A percentile compares a stretch with the other conserved stretches of the same genome.
Evolutionary conservation across 2,797 vertebrate genomes (phyloP).

Genomic region (Anguilla pacifica): DNA sequence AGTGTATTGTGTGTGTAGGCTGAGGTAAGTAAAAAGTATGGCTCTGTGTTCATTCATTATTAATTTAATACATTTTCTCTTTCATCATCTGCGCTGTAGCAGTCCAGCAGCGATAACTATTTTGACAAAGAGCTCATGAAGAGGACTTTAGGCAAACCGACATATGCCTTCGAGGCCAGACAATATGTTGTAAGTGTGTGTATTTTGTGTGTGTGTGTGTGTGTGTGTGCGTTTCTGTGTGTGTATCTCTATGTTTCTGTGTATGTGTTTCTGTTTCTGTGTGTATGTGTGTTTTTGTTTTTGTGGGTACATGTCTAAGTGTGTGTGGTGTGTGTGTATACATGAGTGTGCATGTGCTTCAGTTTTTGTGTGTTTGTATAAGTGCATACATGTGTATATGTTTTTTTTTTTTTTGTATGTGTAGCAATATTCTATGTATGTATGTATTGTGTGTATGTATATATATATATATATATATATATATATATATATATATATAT

Average conservation of each 20-base stretch:
- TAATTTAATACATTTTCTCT: slow-evolving; percentile 65
- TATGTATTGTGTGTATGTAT: too few species aligned
- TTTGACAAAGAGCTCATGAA: slow-evolving; percentile 97
- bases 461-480: too few species aligned
- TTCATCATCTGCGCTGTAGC: slow-evolving; percentile 80
- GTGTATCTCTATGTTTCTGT: not conserved
- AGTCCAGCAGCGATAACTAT: slow-evolving; percentile 84
- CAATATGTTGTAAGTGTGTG: slow-evolving; percentile 93
- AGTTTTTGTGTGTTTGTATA: not conserved
- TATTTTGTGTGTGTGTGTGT: slow-evolving; percentile 25
- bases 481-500: not conserved
- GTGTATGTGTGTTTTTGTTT: not conserved
- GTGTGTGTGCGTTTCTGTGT: slow-evolving; percentile 9
- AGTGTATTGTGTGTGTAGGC: not conserved
- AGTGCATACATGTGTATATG: not conserved
- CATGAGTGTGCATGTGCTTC: not conserved
- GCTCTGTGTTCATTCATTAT: slow-evolving; percentile 44
- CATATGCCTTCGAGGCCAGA: slow-evolving; percentile 96
- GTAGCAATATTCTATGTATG: not conserved
- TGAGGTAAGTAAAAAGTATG: not conserved
- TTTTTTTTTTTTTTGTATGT: not conserved
- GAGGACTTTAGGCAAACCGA: slow-evolving; percentile 95
- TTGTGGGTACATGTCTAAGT: not conserved
- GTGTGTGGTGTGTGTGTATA: not conserved
- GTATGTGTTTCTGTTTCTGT: not conserved